These are phyloP conservation scores for Rousettus leschenaultii DNA, from an alignment of 2,113 vertebrate genomes.

Conservation along the genomic window DNA sequence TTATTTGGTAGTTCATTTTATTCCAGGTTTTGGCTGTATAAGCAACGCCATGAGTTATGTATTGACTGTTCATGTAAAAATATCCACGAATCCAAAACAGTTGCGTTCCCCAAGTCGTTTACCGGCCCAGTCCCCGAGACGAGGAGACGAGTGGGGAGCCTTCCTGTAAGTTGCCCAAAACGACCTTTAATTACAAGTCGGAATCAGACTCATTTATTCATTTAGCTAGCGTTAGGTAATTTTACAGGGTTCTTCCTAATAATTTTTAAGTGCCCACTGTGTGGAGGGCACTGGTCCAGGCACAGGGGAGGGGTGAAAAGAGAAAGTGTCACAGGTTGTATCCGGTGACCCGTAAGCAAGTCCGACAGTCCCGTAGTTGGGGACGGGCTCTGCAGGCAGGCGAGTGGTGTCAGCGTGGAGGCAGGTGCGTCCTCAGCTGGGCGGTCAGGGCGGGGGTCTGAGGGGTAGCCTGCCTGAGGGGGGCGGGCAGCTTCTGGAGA, in stretches of 20 bases:
- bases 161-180: neutral
- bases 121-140: neutral
- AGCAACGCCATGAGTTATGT: neutral
- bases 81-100: neutral
- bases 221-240: neutral
- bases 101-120: conserved; percentile 38
- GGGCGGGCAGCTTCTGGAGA: neutral
- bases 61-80: conserved; percentile 36
- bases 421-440: neutral
- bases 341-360: neutral
- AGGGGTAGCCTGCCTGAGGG: neutral
- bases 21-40: neutral
- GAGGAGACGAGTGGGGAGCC: neutral
- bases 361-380: neutral
- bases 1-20: neutral
- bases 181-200: neutral
- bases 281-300: neutral
- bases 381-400: neutral
- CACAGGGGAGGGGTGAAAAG: neutral
- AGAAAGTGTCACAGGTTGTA: neutral
- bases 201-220: neutral
- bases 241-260: neutral
- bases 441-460: neutral
- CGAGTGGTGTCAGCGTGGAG: neutral
- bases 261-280: neutral